Evolutionary conservation across 2,888 invertebrate species (phyloP).

Genomic region (Troides oblongomaculatus): DNA sequence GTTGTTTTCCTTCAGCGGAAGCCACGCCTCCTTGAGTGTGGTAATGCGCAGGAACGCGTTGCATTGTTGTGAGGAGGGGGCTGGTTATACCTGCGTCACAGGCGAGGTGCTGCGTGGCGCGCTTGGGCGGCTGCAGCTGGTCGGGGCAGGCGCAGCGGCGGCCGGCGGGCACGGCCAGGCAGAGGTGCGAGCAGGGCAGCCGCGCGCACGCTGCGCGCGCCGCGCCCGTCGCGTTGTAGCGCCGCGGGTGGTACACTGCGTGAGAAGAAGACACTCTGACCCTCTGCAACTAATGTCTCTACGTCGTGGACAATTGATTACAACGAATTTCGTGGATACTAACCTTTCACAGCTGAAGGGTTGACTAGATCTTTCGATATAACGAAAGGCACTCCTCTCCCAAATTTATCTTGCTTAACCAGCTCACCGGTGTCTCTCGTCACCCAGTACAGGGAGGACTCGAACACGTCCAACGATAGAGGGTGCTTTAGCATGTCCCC

Average conservation of each 20-base stretch:
- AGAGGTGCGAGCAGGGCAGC: constrained; percentile 93
- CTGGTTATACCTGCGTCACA: constrained; percentile 86
- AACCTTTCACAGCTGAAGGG: constrained; percentile 91
- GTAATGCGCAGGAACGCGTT: too few species aligned
- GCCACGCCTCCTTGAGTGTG: too few species aligned
- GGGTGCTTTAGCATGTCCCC: constrained; percentile 90
- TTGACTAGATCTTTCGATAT: constrained; percentile 91
- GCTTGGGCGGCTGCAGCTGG: constrained; percentile 74
- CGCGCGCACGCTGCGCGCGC: constrained; percentile 81
- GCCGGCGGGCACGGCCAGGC: constrained; percentile 93
- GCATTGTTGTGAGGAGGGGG: neutral
- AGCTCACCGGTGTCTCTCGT: constrained; percentile 93
- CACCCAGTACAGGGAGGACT: constrained; percentile 95
- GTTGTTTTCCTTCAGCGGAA: too few species aligned
- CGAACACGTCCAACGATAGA: constrained; percentile 94
- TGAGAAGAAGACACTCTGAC: neutral
- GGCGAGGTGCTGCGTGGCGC: constrained; percentile 81
- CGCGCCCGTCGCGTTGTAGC: constrained; percentile 88
- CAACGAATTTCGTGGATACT: constrained; percentile 12
- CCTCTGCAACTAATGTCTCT: too few species aligned
- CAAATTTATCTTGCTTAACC: constrained; percentile 96
- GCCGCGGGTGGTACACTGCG: constrained; percentile 88
- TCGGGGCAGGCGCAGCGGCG: constrained; percentile 96
- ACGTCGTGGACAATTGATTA: neutral
- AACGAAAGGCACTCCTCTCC: constrained; percentile 92